Percentiles rank a stretch among this genome's conserved stretches.
Evolutionary conservation across 2,113 vertebrate genomes (phyloP).

Genomic region (Gambusia holbrooki): DNA sequence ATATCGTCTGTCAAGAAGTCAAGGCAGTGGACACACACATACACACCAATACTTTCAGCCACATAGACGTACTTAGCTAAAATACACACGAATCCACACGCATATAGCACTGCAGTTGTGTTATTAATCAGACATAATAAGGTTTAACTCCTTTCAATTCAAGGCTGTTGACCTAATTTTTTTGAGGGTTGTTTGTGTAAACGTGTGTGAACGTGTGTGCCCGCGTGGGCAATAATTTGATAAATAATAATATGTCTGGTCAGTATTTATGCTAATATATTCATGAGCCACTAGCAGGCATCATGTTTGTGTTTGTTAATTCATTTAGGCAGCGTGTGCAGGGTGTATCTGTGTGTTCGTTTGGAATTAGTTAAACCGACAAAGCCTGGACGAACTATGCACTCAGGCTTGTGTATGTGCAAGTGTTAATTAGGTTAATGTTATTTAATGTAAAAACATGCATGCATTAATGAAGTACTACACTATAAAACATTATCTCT

Average conservation of each 20-base stretch:
- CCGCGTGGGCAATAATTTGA: slow-evolving; percentile 59
- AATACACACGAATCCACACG: slow-evolving; percentile 2
- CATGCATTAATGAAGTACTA: slow-evolving; percentile 21
- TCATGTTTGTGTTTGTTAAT: slow-evolving; percentile 70
- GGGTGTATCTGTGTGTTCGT: slow-evolving; percentile 9
- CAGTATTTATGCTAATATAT: slow-evolving; percentile 78
- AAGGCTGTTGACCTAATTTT: slow-evolving; percentile 74
- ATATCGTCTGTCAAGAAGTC: slow-evolving; percentile 69
- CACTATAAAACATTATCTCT: slow-evolving; percentile 30
- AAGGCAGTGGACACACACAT: slow-evolving; percentile 28
- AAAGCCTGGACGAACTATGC: slow-evolving; percentile 27
- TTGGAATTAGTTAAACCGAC: slow-evolving; percentile 35
- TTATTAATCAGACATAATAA: slow-evolving; percentile 73
- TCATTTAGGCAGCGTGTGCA: slow-evolving; percentile 41
- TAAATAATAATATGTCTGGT: slow-evolving; percentile 75
- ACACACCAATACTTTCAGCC: slow-evolving; percentile 11
- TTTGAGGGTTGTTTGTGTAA: slow-evolving; percentile 18
- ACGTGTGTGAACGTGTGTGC: background rate
- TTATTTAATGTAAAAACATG: slow-evolving; percentile 14
- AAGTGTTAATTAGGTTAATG: slow-evolving; percentile 49
- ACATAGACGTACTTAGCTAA: background rate
- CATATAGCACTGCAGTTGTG: slow-evolving; percentile 14
- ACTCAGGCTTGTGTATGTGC: slow-evolving; percentile 9
- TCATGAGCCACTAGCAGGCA: slow-evolving; percentile 72
- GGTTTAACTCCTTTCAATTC: slow-evolving; percentile 61